These are phyloP conservation scores for Myioborus miniatus DNA, from an alignment of 2,797 vertebrate species.

Conservation along the genomic window DNA sequence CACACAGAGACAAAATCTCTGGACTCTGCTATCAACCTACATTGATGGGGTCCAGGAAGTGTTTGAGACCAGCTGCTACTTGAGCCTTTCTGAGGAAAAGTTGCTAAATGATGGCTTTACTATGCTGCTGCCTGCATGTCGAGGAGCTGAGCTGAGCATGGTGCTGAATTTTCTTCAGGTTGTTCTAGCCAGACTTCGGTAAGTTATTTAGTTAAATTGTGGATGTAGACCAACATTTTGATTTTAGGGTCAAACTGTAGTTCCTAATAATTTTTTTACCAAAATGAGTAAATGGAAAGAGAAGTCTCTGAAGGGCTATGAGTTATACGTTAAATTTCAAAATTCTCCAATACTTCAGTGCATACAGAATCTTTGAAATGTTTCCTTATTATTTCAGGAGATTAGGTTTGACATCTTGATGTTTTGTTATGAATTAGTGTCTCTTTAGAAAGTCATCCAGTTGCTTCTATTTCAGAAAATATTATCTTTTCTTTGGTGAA, in stretches of 20 bases:
- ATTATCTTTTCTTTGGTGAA: not conserved
- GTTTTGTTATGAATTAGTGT: not conserved
- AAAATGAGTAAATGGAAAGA: not conserved
- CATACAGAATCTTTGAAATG: not conserved
- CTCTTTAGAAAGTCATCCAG: not conserved
- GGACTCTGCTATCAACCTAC: slow-evolving; percentile 90
- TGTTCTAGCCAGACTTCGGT: slow-evolving; percentile 90
- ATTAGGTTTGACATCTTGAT: not conserved
- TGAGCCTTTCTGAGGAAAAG: slow-evolving; percentile 90
- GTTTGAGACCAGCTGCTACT: slow-evolving; percentile 86
- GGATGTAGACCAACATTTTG: not conserved
- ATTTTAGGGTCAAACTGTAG: not conserved
- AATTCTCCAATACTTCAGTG: not conserved
- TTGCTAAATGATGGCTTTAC: slow-evolving; percentile 91
- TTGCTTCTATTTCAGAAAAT: not conserved
- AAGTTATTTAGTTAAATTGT: slow-evolving; percentile 54
- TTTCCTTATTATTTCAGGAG: not conserved
- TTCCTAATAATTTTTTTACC: not conserved
- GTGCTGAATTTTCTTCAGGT: slow-evolving; percentile 88
- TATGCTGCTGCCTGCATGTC: slow-evolving; percentile 92
- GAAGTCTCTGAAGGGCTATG: not conserved
- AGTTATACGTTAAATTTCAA: not conserved
- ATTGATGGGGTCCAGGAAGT: slow-evolving; percentile 92
- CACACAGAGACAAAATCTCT: slow-evolving; percentile 84
- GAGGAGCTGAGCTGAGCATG: slow-evolving; percentile 85